Percentiles rank a stretch among this genome's conserved stretches.
Evolutionary conservation across 2,113 vertebrate species (phyloP).

Genomic region (Hucho hucho): DNA sequence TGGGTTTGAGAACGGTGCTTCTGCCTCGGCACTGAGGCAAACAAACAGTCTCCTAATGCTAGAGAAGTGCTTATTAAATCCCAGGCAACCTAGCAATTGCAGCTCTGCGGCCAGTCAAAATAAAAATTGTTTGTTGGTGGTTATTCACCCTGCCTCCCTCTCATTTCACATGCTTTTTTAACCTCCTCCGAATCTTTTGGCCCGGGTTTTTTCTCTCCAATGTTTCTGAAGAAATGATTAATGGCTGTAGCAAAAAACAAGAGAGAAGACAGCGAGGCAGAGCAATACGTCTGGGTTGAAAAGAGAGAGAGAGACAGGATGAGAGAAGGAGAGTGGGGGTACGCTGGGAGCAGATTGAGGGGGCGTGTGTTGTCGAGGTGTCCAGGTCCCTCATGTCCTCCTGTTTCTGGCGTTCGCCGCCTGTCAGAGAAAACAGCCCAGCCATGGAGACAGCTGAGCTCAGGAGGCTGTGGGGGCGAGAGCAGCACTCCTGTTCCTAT

Average conservation of each 20-base stretch:
- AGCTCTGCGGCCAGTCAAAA: slow-evolving; percentile 66
- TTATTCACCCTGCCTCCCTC: slow-evolving; percentile 61
- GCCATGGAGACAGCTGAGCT: slow-evolving; percentile 70
- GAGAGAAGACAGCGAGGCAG: slow-evolving; percentile 57
- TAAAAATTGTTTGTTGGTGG: slow-evolving; percentile 69
- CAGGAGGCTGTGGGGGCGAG: slow-evolving; percentile 70
- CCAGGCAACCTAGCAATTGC: slow-evolving; percentile 60
- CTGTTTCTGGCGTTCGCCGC: slow-evolving; percentile 69
- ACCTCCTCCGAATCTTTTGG: slow-evolving; percentile 52
- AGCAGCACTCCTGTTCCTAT: slow-evolving; percentile 32
- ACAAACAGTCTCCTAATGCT: slow-evolving; percentile 62
- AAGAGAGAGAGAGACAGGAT: slow-evolving; percentile 28
- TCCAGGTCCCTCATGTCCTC: slow-evolving; percentile 66
- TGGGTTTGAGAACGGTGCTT: slow-evolving; percentile 46
- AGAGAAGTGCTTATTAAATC: slow-evolving; percentile 73
- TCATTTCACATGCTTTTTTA: slow-evolving; percentile 66
- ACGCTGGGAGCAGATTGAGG: slow-evolving; percentile 60
- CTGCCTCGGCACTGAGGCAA: slow-evolving; percentile 50
- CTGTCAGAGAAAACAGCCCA: slow-evolving; percentile 71
- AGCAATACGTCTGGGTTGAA: slow-evolving; percentile 24
- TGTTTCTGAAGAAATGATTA: slow-evolving; percentile 49
- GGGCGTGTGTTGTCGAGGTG: slow-evolving; percentile 67
- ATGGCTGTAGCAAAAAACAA: slow-evolving; percentile 54
- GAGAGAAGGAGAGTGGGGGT: slow-evolving; percentile 42
- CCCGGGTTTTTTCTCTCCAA: slow-evolving; percentile 21